Conservation (phyloP, 2,113 vertebrate genomes). For the Addax nasomaculatus region DNA sequence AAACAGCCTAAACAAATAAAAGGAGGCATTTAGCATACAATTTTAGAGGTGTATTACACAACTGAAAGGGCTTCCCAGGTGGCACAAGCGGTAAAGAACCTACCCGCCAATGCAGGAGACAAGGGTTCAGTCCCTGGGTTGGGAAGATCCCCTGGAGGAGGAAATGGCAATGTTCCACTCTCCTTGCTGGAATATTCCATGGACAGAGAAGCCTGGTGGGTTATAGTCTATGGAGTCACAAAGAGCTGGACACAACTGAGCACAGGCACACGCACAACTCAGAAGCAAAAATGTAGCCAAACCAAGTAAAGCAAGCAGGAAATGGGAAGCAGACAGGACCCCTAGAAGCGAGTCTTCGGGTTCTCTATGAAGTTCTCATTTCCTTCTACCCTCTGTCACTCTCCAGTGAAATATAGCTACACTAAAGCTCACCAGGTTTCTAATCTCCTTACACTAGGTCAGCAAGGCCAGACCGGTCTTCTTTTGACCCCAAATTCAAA, state of each 20-base stretch:
- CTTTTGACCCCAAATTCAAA: neutral
- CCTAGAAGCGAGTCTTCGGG: neutral
- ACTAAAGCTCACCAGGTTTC: neutral
- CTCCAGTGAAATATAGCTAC: neutral
- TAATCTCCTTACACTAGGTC: neutral
- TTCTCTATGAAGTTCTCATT: neutral
- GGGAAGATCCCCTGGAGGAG: neutral
- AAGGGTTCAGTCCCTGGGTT: neutral
- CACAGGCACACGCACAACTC: neutral
- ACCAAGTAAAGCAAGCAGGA: neutral
- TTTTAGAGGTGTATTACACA: neutral
- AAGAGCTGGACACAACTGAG: neutral
- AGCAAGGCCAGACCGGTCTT: neutral
- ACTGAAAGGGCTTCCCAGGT: neutral
- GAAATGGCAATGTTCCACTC: neutral
- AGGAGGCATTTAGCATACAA: neutral
- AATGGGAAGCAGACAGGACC: neutral
- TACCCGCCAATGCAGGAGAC: neutral
- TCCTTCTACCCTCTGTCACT: neutral
- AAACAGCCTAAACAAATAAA: slow-evolving; percentile 28
- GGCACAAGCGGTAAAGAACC: neutral
- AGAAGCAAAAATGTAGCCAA: neutral
- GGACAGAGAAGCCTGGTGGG: neutral
- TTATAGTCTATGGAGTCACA: neutral
- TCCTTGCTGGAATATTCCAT: neutral